Percentiles rank a stretch among this genome's conserved stretches.
Conservation (phyloP, 2,797 vertebrate species). For the Micromesistius poutassou region DNA sequence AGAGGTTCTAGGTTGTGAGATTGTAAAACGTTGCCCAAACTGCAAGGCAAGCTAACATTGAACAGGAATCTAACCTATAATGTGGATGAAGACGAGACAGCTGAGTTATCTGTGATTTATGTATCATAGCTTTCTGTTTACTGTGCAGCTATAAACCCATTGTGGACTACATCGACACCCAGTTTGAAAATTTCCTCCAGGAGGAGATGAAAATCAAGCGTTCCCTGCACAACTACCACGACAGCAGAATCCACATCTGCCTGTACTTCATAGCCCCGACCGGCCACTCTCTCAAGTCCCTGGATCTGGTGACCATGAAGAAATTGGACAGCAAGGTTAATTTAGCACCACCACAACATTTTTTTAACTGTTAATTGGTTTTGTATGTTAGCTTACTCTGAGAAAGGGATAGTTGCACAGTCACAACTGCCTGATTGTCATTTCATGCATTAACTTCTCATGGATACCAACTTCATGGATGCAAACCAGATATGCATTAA, state of each 20-base stretch:
- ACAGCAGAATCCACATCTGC: slow-evolving; percentile 92
- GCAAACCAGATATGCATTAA: too few relatives aligned
- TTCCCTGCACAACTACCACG: slow-evolving; percentile 86
- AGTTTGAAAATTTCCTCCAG: slow-evolving; percentile 93
- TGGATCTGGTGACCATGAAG: slow-evolving; percentile 97
- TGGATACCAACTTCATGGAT: too few relatives aligned
- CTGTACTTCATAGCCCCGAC: slow-evolving; percentile 96
- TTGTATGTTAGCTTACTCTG: too few relatives aligned
- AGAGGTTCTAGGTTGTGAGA: slow-evolving; percentile 31
- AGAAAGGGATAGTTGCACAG: too few relatives aligned
- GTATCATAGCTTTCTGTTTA: slow-evolving; percentile 2
- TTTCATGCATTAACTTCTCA: too few relatives aligned
- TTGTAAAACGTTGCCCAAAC: slow-evolving; percentile 11
- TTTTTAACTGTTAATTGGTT: too few relatives aligned
- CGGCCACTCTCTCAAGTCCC: slow-evolving; percentile 91
- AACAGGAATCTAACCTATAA: background rate
- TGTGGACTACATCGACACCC: slow-evolving; percentile 91
- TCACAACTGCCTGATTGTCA: too few relatives aligned
- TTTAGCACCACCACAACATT: too few relatives aligned
- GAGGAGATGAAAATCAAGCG: slow-evolving; percentile 96
- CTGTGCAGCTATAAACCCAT: slow-evolving; percentile 91
- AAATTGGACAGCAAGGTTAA: slow-evolving; percentile 95
- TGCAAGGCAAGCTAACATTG: background rate
- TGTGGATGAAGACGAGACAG: background rate
- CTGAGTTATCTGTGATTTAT: background rate